phyloP scores from a whole-genome alignment of 2,113 vertebrate species.

The Chionodraco myersi region DNA sequence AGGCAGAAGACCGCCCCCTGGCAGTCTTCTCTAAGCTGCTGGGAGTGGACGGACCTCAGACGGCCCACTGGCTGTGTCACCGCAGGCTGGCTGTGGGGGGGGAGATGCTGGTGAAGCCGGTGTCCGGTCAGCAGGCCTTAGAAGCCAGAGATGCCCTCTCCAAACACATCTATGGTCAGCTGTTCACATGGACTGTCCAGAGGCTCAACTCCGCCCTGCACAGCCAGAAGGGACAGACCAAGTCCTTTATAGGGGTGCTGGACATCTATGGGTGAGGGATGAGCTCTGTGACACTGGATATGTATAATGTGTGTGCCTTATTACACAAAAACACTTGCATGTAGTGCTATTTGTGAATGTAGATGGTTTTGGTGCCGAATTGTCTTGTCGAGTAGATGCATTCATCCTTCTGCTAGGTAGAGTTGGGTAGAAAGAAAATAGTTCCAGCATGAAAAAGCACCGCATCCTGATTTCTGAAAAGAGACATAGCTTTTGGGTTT shows the following conservation, averaged over 20 bases:
- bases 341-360: no score
- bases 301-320: neutral
- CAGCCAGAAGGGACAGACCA: slow-evolving; percentile 55
- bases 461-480: no score
- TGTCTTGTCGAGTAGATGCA: no score
- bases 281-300: neutral
- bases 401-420: no score
- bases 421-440: no score
- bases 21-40: slow-evolving; percentile 81
- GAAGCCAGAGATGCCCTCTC: slow-evolving; percentile 82
- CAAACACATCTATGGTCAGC: slow-evolving; percentile 82
- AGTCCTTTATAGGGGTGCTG: slow-evolving; percentile 82
- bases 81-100: slow-evolving; percentile 81
- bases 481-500: no score
- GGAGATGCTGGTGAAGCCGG: slow-evolving; percentile 82
- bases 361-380: no score
- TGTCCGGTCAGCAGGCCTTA: slow-evolving; percentile 78
- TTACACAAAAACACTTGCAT: neutral
- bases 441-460: no score
- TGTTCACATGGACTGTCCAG: slow-evolving; percentile 84
- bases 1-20: slow-evolving; percentile 78
- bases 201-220: slow-evolving; percentile 82
- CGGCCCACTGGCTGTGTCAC: slow-evolving; percentile 86
- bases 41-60: slow-evolving; percentile 80
- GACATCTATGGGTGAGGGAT: slow-evolving; percentile 85